A percentile compares a stretch with the other conserved stretches of the same genome.
These are phyloP conservation scores for Coluber constrictor DNA, from an alignment of 2,797 vertebrate genomes.

Conservation along the genomic window DNA sequence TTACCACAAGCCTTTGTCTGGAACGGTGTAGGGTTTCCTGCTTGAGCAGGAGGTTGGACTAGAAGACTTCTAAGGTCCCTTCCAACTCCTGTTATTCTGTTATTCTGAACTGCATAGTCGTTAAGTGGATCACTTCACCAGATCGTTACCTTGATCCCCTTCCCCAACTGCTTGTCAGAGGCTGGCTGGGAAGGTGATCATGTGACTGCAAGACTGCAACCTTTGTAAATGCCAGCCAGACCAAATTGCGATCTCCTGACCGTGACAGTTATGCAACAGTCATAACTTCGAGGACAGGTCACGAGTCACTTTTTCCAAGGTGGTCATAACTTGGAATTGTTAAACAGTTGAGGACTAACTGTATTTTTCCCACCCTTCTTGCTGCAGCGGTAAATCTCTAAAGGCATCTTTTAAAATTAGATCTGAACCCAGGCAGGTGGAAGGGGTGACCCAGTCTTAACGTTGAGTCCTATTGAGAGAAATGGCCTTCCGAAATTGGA, in stretches of 20 bases:
- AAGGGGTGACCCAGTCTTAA: slow-evolving; percentile 25
- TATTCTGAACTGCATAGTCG: neutral
- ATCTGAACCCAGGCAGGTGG: slow-evolving; percentile 9
- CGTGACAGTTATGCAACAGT: neutral
- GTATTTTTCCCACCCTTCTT: neutral
- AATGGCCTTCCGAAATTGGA: neutral
- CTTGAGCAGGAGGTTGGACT: neutral
- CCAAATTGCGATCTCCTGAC: neutral
- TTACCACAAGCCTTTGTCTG: neutral
- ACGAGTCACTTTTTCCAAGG: neutral
- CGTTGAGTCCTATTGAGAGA: neutral
- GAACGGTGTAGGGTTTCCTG: neutral
- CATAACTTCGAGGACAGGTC: neutral
- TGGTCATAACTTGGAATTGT: neutral
- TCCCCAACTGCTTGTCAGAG: neutral
- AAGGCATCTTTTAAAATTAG: neutral
- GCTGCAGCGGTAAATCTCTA: neutral
- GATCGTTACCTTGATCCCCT: neutral
- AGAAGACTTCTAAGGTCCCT: neutral
- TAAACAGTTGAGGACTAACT: neutral
- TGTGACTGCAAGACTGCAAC: no score
- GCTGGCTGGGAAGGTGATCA: neutral
- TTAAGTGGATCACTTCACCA: neutral
- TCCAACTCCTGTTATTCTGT: no score
- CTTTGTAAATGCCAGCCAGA: neutral